Evolutionary conservation across 2,888 invertebrate genomes (phyloP).

Genomic region (Heliconius hortense): DNA sequence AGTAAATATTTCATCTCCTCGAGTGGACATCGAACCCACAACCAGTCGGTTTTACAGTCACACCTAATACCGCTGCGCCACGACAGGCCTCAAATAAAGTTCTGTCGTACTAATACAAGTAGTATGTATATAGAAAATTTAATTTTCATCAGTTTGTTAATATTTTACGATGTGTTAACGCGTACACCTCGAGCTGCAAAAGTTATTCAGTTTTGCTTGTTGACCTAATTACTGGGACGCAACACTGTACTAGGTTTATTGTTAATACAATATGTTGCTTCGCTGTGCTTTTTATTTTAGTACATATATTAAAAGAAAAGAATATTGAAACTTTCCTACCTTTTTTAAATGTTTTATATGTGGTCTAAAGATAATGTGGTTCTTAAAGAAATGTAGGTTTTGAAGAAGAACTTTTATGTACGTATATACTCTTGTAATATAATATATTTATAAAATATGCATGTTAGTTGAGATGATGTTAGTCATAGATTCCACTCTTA

Average conservation of each 20-base stretch:
- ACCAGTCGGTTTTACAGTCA: no score
- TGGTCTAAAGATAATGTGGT: neutral
- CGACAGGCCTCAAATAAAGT: no score
- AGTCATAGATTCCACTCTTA: no score
- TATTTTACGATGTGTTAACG: constrained; percentile 23
- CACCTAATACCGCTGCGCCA: no score
- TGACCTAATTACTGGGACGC: constrained; percentile 13
- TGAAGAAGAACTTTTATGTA: neutral
- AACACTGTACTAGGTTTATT: neutral
- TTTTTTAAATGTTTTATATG: neutral
- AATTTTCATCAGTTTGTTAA: constrained; percentile 4
- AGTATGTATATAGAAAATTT: constrained; percentile 3
- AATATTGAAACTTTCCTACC: neutral
- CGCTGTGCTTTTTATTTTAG: constrained; percentile 1
- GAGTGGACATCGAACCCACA: no score
- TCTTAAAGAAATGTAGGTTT: neutral
- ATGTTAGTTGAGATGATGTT: no score
- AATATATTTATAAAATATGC: no score
- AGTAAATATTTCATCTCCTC: no score
- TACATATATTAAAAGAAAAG: neutral
- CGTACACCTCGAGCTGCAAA: constrained; percentile 14
- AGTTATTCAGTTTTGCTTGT: constrained; percentile 19
- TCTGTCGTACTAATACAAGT: no score
- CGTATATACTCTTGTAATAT: no score
- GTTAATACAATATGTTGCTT: constrained; percentile 17